A percentile compares a stretch with the other conserved stretches of the same genome.
These are phyloP conservation scores for Acanthoscelides obtectus DNA, from an alignment of 2,888 invertebrate species.

Conservation along the genomic window DNA sequence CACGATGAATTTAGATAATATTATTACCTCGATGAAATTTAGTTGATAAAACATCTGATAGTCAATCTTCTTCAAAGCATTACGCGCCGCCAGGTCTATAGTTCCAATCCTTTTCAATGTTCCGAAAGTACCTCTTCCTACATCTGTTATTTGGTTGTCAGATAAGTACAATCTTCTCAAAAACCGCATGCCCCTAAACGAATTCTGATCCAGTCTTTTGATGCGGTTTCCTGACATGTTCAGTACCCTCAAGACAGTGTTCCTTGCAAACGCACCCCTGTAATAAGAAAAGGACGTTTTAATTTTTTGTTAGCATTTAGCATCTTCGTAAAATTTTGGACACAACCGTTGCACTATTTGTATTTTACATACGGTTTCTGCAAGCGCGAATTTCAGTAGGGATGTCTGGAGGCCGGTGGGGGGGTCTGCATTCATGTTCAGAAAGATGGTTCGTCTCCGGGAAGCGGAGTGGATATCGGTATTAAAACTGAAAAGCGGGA, in stretches of 20 bases:
- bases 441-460: no score
- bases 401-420: no score
- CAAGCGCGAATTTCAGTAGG: no score
- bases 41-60: conserved; percentile 86
- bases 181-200: conserved; percentile 84
- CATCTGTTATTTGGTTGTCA: conserved; percentile 74
- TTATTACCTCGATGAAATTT: conserved; percentile 70
- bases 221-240: conserved; percentile 78
- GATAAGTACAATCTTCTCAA: conserved; percentile 73
- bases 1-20: no score
- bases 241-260: conserved; percentile 74
- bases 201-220: conserved; percentile 74
- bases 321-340: no score
- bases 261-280: conserved; percentile 86
- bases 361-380: no score
- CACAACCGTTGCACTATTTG: no score
- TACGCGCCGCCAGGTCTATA: conserved; percentile 79
- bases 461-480: no score
- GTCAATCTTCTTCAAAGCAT: conserved; percentile 72
- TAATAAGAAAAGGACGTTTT: conserved; percentile 27
- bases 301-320: no score
- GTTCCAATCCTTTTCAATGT: conserved; percentile 77
- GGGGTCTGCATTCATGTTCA: no score
- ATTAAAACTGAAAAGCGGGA: no score
- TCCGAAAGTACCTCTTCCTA: conserved; percentile 79